These are phyloP conservation scores for Pogonocichla stellata DNA, from an alignment of 2,113 vertebrate species.

Conservation along the genomic window DNA sequence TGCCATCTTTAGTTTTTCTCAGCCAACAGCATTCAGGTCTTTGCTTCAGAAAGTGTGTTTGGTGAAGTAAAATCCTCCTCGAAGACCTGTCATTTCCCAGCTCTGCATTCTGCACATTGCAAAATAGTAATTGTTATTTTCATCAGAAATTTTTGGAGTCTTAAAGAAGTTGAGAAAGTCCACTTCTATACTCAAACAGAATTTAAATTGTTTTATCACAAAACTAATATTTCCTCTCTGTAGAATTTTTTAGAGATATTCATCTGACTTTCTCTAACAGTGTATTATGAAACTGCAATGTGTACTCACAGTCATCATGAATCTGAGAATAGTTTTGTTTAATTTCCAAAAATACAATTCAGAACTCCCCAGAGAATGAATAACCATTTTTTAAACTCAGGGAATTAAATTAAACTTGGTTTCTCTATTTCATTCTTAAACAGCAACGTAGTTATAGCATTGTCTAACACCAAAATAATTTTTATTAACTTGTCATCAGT, in stretches of 20 bases:
- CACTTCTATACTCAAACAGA: neutral
- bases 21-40: neutral
- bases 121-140: neutral
- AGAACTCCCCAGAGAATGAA: neutral
- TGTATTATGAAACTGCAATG: neutral
- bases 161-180: neutral
- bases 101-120: neutral
- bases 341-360: neutral
- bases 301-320: neutral
- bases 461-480: neutral
- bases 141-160: neutral
- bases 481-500: neutral
- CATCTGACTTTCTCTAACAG: neutral
- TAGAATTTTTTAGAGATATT: neutral
- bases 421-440: neutral
- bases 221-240: neutral
- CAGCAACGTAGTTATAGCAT: neutral
- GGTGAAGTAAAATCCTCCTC: neutral
- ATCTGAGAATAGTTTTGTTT: neutral
- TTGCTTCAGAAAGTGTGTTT: neutral
- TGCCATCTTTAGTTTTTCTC: neutral
- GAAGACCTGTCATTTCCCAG: neutral
- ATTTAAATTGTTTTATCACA: neutral
- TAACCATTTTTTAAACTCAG: neutral
- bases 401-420: neutral